Evolutionary conservation across 2,888 invertebrate species (phyloP), one percentile per base, ranked within the genome.

Genomic region (Leptinotarsa juncta): DNA sequence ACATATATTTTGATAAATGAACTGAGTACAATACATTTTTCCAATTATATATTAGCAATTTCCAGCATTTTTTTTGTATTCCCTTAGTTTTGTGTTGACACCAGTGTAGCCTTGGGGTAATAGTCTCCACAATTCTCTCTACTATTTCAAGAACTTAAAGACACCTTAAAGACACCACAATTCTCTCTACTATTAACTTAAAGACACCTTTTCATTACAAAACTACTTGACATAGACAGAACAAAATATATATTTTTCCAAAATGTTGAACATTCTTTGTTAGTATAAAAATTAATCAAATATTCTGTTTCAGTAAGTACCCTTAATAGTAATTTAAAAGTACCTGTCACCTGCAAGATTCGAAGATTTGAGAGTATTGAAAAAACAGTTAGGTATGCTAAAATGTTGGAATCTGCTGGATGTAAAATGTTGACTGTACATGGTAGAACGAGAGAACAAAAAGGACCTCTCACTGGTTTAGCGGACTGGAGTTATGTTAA

Each of bases 301-400:
- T 14, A 57, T 14, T 62, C 67, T 66, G 80, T 91, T 92, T 74
- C 86, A 96, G 95, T 96, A 18, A 90, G 89, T 82, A 91, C 91
- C 7, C 90, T 96, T 85, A 92, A 92, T 78, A 88, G 90, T 83
- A 91, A 93, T 79, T 90, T 96, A 10, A 90, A 91, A 77, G 91
- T 98, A 73, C 98, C 99, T 57, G 94, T 99, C n/a, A 97, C 98
- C 18, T 98, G 98, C 88, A 99, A 99, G 90, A 94, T 99, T 67
- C 91, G 99, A 81, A 92, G 98, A 77, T 98, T 97, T 89, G 93
- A 95, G 72, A 94, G 94, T 84, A 89, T 96, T 65, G 91, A 94
- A 65, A 96, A 94, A 87, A 97, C 99, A 0, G 91, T 99, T 20
- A 88, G 92, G 74, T 99, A 99, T 91, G 99, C 98, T 4, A 90